These are phyloP conservation scores for Orius insidiosus DNA, from an alignment of 1,140 invertebrate genomes.

Conservation along the genomic window DNA sequence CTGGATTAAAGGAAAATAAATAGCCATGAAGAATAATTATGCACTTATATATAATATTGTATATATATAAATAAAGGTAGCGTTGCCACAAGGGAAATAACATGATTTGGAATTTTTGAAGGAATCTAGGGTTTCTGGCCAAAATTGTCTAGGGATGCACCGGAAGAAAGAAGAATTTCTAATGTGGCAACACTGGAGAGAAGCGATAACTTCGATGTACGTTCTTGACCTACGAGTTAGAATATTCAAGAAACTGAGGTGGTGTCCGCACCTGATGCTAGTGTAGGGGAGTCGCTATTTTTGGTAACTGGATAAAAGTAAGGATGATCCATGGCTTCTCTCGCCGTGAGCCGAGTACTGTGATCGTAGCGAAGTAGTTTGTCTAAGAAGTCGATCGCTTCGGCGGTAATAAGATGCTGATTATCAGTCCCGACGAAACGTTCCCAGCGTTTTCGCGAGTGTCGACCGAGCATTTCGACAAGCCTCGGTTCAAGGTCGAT, in stretches of 20 bases:
- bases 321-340: slow-evolving; percentile 98
- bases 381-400: slow-evolving; percentile 97
- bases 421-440: slow-evolving; percentile 98
- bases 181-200: neutral
- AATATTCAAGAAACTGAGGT: slow-evolving; percentile 4
- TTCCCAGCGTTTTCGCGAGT: slow-evolving; percentile 98
- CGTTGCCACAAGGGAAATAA: neutral
- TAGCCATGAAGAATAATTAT: neutral
- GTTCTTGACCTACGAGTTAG: neutral
- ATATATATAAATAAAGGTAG: neutral
- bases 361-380: slow-evolving; percentile 98
- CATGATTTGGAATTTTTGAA: neutral
- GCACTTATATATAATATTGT: neutral
- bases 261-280: slow-evolving; percentile 5
- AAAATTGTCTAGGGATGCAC: neutral
- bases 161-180: neutral
- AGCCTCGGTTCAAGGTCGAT: slow-evolving; percentile 80
- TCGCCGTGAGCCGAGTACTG: slow-evolving; percentile 90
- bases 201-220: neutral
- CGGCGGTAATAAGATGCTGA: slow-evolving; percentile 93
- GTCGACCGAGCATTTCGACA: slow-evolving; percentile 28
- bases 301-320: slow-evolving; percentile 51
- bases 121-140: neutral
- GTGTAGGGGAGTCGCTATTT: slow-evolving; percentile 1
- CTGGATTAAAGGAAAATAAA: too few relatives aligned